These are phyloP conservation scores for Micromussa lordhowensis DNA, from an alignment of 92 coral and sea anemone species.

Conservation along the genomic window DNA sequence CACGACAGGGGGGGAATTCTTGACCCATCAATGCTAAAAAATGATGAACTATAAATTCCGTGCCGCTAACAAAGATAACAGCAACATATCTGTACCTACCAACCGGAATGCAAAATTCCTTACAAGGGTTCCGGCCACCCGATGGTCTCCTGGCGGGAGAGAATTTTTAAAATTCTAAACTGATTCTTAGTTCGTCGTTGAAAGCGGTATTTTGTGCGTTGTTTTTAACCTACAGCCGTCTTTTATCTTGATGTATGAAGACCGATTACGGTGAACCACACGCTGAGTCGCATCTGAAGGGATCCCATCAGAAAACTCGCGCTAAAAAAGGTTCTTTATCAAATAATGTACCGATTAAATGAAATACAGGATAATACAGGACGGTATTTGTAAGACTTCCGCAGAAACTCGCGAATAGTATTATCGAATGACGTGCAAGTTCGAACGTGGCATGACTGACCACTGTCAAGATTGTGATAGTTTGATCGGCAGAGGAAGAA, in stretches of 20 bases:
- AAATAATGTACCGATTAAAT: not conserved
- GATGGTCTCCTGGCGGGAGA: slow-evolving; percentile 1
- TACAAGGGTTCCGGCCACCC: not conserved
- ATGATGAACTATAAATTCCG: not conserved
- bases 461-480: not conserved
- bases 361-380: slow-evolving; percentile 8
- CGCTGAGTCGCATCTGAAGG: slow-evolving; percentile 23
- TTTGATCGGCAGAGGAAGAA: not conserved
- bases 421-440: not conserved
- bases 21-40: not conserved
- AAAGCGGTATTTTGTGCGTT: slow-evolving; percentile 4
- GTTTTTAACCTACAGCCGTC: not conserved
- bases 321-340: slow-evolving; percentile 9
- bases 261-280: slow-evolving; percentile 22
- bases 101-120: not conserved
- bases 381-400: not conserved
- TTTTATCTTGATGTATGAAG: slow-evolving; percentile 12
- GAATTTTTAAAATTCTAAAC: slow-evolving; percentile 1
- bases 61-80: slow-evolving; percentile 2
- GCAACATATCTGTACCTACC: not conserved
- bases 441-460: not conserved
- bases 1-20: slow-evolving; percentile 17
- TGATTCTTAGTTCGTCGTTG: slow-evolving; percentile 17
- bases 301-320: slow-evolving; percentile 24
- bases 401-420: not conserved